These are phyloP conservation scores for Dysdera silvatica DNA, from an alignment of 1,140 invertebrate genomes.

Conservation along the genomic window DNA sequence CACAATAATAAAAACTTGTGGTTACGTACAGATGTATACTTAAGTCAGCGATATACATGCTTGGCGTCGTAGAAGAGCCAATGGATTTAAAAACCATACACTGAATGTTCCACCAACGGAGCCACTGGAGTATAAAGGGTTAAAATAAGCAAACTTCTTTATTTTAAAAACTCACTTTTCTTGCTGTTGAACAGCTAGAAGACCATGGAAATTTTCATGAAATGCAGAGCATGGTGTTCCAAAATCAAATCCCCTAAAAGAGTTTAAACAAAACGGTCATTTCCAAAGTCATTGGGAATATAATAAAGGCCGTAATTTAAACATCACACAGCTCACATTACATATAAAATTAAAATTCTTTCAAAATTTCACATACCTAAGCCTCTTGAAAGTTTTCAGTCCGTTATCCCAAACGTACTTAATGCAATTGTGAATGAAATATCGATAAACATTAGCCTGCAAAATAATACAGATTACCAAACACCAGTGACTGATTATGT, in stretches of 20 bases:
- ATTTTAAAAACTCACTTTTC: conserved; percentile 37
- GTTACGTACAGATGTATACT: too few species aligned
- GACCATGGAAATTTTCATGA: conserved; percentile 40
- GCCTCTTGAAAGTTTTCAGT: conserved; percentile 31
- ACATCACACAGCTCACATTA: background rate
- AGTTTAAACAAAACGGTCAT: conserved; percentile 2
- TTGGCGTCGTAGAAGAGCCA: too few species aligned
- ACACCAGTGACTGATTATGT: too few species aligned
- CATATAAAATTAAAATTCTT: background rate
- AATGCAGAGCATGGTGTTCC: conserved; percentile 41
- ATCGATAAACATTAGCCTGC: conserved; percentile 30
- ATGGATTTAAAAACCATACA: too few species aligned
- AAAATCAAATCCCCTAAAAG: conserved; percentile 42
- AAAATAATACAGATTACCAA: too few species aligned
- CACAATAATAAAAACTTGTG: too few species aligned
- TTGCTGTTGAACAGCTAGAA: conserved; percentile 37
- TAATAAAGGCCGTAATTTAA: background rate
- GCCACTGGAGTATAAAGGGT: too few species aligned
- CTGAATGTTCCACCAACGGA: too few species aligned
- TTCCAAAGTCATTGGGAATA: background rate
- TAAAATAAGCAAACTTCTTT: background rate
- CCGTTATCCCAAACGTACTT: conserved; percentile 38
- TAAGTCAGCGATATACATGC: too few species aligned
- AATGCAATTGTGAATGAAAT: conserved; percentile 39
- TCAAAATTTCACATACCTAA: conserved; percentile 17